Conservation (phyloP, 1,140 invertebrate genomes). For the Coelopa frigida region DNA sequence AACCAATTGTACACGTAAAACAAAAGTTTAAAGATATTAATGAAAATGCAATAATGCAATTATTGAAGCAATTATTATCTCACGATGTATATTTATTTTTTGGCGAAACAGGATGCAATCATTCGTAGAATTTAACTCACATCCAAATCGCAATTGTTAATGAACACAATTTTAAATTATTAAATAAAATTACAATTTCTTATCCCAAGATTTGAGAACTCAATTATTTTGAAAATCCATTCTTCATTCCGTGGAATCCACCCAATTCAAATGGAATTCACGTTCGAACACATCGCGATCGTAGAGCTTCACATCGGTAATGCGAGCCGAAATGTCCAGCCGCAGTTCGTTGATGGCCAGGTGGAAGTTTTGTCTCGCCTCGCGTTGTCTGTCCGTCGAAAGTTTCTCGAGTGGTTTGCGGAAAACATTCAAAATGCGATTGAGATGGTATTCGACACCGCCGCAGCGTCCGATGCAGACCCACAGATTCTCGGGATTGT, state of each 20-base stretch:
- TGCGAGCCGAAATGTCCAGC: conserved; percentile 37
- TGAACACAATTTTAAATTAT: no score
- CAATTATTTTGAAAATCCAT: no score
- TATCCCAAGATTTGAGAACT: no score
- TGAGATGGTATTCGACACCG: conserved; percentile 37
- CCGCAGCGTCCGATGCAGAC: conserved; percentile 38
- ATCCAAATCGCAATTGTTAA: no score
- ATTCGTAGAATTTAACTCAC: no score
- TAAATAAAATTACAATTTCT: no score
- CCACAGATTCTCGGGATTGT: conserved; percentile 40
- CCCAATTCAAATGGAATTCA: conserved; percentile 37
- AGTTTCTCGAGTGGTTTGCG: conserved; percentile 32
- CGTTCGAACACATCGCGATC: conserved; percentile 36
- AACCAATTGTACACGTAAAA: no score
- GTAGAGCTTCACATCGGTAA: conserved; percentile 34
- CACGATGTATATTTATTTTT: no score
- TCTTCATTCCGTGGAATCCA: conserved; percentile 20
- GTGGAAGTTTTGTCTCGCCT: conserved; percentile 37
- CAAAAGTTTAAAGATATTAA: no score
- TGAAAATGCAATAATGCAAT: no score
- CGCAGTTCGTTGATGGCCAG: conserved; percentile 36
- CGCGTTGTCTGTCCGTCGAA: conserved; percentile 33
- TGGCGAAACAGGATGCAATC: no score
- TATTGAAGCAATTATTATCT: no score
- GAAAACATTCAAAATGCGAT: conserved; percentile 34